Base-by-base conservation (phyloP, 2,113 vertebrate species). In the Pteruthius melanotis region DNA sequence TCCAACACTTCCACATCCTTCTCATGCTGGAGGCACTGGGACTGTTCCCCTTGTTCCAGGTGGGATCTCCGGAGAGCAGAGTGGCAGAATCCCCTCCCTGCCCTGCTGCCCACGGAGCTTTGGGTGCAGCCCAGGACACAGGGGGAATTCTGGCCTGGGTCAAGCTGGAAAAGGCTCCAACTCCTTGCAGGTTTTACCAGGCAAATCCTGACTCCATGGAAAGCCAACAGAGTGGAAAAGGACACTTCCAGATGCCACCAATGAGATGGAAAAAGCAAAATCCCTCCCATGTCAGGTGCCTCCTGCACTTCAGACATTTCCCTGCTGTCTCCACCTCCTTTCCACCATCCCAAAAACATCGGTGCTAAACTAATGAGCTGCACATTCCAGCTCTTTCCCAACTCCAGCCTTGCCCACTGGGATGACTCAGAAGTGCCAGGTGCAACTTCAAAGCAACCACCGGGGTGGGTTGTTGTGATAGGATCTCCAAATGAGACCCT, bases 381-480 rank as follows among this genome's bases (percentile, higher is more conserved):
- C 53, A 77, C 71, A 59, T 95, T 86, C 82, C 91, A 94, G 39
- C 47, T 40, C 66, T 30, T 79, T 50, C 87, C 81, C 74, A 80
- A 3, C 37, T 11, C 71, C 47, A 86, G 54, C 47, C 47, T 54
- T 77, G 33, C 87, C 52, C 49, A 3, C 68, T 74, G 33, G 37
- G 69, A 68, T 82, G 77, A 84, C 37, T 91, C 79, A 91, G 35
- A 83, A 90, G 63, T 10, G 5, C 91, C 90, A 95, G 82, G 50
- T 86, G 79, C 59, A 86, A 40, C 82, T 87, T 94, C 84, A 95
- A 95, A 95, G 84, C 59, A 68, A 15, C 35, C 40, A 17, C 31
- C 20, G 35, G 3, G 6, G 42, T 21, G 27, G 17, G 42, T 47
- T 63, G 50, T 54, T 52, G 77, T 2, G 47, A 75, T 44, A 40